Evolutionary conservation across 2,797 vertebrate genomes (phyloP).

Genomic region (Danio kyathit): DNA sequence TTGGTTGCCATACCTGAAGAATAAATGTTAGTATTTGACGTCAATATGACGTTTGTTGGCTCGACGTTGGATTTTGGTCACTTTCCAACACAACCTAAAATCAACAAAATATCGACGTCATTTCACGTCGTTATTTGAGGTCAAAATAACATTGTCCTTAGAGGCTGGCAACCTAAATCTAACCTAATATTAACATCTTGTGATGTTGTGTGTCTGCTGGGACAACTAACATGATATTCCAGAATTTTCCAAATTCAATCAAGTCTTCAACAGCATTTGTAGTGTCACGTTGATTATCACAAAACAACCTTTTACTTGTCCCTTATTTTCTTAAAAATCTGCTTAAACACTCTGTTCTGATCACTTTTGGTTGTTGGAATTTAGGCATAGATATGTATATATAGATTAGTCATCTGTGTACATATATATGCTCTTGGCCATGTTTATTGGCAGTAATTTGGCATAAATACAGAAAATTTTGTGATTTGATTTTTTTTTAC

Average conservation of each 20-base stretch:
- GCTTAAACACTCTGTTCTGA: neutral
- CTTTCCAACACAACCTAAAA: too few relatives aligned
- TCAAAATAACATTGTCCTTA: too few relatives aligned
- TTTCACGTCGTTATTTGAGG: too few relatives aligned
- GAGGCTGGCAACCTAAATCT: too few relatives aligned
- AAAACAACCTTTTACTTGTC: neutral
- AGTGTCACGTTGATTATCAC: conserved; percentile 4
- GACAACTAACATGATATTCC: neutral
- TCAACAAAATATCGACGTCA: too few relatives aligned
- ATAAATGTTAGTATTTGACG: too few relatives aligned
- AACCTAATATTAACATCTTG: too few relatives aligned
- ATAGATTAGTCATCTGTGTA: too few relatives aligned
- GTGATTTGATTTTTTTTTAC: neutral
- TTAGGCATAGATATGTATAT: neutral
- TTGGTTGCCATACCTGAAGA: too few relatives aligned
- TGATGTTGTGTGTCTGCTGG: neutral
- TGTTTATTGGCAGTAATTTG: neutral
- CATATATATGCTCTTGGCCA: too few relatives aligned
- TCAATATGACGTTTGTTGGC: too few relatives aligned
- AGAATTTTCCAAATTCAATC: conserved; percentile 14
- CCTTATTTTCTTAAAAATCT: neutral
- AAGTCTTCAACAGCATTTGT: conserved; percentile 1
- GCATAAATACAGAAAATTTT: neutral
- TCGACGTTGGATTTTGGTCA: too few relatives aligned
- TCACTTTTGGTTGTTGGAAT: neutral